These are phyloP conservation scores for Penaeus chinensis DNA, from an alignment of 1,140 invertebrate species.

Conservation along the genomic window DNA sequence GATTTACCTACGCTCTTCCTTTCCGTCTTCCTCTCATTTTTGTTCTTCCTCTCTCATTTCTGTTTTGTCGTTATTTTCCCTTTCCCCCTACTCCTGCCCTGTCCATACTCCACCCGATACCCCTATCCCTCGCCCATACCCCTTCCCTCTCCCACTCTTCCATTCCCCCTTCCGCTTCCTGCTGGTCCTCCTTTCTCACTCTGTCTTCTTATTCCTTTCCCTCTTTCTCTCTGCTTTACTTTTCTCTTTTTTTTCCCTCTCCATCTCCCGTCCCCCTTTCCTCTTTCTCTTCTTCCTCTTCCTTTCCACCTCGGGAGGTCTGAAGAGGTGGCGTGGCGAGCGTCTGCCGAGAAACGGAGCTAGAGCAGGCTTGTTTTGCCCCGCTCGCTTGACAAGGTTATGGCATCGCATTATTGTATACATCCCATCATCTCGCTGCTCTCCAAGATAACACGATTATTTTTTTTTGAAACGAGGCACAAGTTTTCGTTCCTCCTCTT, in stretches of 20 bases:
- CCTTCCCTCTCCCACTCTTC: background rate
- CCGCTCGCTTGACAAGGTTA: too few relatives aligned
- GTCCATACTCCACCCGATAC: background rate
- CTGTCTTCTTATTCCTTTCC: too few relatives aligned
- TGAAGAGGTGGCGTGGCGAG: too few relatives aligned
- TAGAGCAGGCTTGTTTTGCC: too few relatives aligned
- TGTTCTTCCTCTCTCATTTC: background rate
- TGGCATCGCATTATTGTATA: too few relatives aligned
- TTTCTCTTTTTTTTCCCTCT: background rate
- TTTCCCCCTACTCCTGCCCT: background rate
- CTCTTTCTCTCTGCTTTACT: too few relatives aligned
- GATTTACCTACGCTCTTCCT: too few relatives aligned
- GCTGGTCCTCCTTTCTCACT: background rate
- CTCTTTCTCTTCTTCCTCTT: background rate
- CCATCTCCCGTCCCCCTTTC: background rate
- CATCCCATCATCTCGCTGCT: too few relatives aligned
- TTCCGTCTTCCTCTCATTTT: background rate
- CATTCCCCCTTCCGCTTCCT: background rate
- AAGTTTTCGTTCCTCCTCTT: too few relatives aligned
- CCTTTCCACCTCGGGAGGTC: background rate
- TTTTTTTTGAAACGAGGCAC: too few relatives aligned
- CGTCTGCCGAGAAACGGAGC: too few relatives aligned
- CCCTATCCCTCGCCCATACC: background rate
- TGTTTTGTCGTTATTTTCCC: background rate
- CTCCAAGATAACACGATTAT: too few relatives aligned